Base-by-base conservation (phyloP, 2,888 invertebrate genomes). In the Volucella inflata region DNA sequence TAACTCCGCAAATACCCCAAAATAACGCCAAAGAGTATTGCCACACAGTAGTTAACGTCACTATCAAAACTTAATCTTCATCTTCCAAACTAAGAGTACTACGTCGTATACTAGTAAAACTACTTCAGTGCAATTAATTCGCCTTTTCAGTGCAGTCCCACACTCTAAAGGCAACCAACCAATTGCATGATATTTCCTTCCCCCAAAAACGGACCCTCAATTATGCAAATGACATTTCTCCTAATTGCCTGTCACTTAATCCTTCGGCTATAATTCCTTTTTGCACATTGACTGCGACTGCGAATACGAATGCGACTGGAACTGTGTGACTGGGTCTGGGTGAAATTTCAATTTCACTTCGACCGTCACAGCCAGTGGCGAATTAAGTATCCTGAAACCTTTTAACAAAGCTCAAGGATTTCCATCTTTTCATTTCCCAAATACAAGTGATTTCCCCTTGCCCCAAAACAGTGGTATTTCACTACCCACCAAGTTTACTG, bases 171-270 rank as follows among this genome's bases (percentile, higher is more conserved):
- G 71, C 62, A 53, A 48, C 42, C 64, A 4, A 30, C 30, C 30
- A 21, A 75, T 38, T 46, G 38, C 21, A 65, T 1, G 38, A 50
- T 21, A 11, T 50, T n/a, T 50, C 71, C 17, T 50, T 8, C 38
- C 59, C 55, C 30, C 30, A 30, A 30, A 42, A 55, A 38, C 8
- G 42, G n/a, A 46, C 12, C 10, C 30, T 40, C 70, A 70, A 70
- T 77, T 77, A 77, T 77, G 76, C 60, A 77, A 77, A 77, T 64
- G 77, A 42, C 70, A 70, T 70, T 60, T 16, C 16, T 70, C 55
- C 62, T 70, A 70, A 70, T 70, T 78, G 77, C 64, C 70, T 78
- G 62, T 48, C 77, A 57, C 55, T 64, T 64, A 71, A 71, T 78
- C 77, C 77, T 48, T 70, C 36, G 11, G 11, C 21, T 53, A 40